Evolutionary conservation across 1,140 invertebrate species (phyloP), one percentile per base, ranked within the genome.

Genomic region (Drosophila persimilis): DNA sequence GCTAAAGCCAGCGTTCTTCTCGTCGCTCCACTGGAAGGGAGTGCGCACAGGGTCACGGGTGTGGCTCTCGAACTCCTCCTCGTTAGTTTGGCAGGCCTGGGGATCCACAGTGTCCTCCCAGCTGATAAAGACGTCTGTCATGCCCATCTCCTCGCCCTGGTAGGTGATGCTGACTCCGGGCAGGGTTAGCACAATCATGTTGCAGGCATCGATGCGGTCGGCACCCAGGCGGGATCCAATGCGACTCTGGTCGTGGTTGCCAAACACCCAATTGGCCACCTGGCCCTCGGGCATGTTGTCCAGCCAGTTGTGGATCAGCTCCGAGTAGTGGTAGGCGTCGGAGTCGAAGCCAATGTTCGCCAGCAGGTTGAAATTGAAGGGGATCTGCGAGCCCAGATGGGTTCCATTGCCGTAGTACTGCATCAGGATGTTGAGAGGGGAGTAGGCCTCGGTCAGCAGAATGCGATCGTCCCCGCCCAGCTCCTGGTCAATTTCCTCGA

Each of bases 71-170:
- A 77, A 91, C n/a, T 85, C 73, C 6, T 88, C 13, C 11, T 78
- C 63, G 48, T 90, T 89, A 8, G 90, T 77, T 43, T 91, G 89
- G n/a, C 90, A 91, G 17, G 88, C 90, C 61, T 90, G 88, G 0
- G 90, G 90, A 47, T 91, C 90, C 4, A 91, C 74, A 0, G 93
- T 94, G 4, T 93, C 92, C 44, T 92, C 78, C 92, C 92, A 95
- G 4, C 90, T 91, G 4, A 94, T 92, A n/a, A 66, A 78, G 6
- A 93, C 94, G 90, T 97, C 94, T 7, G 92, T 91, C 95, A 97
- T 97, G 1, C 95, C 96, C 31, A 97, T 93, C 91, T 97, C 96
- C 91, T 97, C 96, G 6, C 96, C 96, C 92, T 96, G 90, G 51
- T 91, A 97, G 3, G 94, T 95, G 15, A 96, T 92, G 7, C 95